A percentile compares a stretch with the other conserved stretches of the same genome.
phyloP scores from a whole-genome alignment of 2,113 vertebrate genomes.

The Tichodroma muraria region DNA sequence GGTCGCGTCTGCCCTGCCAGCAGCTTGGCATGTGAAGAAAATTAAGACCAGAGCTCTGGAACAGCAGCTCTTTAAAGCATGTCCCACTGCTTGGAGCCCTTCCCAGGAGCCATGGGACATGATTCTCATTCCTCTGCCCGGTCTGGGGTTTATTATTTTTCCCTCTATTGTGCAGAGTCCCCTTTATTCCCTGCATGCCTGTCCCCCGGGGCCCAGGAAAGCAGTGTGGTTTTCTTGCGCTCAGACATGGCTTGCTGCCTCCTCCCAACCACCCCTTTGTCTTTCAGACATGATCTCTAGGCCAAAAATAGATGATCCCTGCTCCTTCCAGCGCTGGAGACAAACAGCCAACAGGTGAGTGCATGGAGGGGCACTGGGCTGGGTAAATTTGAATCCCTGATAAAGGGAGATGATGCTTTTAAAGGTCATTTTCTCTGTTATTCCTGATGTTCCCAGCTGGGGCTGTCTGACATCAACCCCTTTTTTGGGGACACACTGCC shows the following conservation, averaged over 20 bases:
- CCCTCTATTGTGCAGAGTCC: conserved; percentile 38
- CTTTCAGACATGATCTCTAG: neutral
- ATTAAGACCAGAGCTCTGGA: conserved; percentile 27
- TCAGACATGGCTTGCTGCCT: neutral
- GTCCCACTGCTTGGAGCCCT: neutral
- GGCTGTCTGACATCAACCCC: neutral
- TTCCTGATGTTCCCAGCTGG: neutral
- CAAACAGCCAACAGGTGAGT: neutral
- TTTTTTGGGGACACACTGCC: rapidly evolving
- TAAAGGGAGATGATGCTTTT: neutral
- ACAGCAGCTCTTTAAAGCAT: neutral
- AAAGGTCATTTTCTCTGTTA: neutral
- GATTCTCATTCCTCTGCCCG: conserved; percentile 40
- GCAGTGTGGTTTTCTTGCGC: neutral
- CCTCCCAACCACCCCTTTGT: neutral
- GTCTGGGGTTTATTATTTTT: conserved; percentile 30
- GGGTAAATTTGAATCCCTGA: neutral
- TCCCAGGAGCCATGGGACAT: neutral
- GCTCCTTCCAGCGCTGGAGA: neutral
- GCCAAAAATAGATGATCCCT: neutral
- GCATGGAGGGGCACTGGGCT: rapidly evolving
- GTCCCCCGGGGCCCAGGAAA: neutral
- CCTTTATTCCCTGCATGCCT: conserved; percentile 21
- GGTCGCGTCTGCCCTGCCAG: rapidly evolving
- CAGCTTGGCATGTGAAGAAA: neutral